A percentile compares a stretch with the other conserved stretches of the same genome.
Evolutionary conservation across 2,797 vertebrate species (phyloP).

Genomic region (Poecilia wingei): DNA sequence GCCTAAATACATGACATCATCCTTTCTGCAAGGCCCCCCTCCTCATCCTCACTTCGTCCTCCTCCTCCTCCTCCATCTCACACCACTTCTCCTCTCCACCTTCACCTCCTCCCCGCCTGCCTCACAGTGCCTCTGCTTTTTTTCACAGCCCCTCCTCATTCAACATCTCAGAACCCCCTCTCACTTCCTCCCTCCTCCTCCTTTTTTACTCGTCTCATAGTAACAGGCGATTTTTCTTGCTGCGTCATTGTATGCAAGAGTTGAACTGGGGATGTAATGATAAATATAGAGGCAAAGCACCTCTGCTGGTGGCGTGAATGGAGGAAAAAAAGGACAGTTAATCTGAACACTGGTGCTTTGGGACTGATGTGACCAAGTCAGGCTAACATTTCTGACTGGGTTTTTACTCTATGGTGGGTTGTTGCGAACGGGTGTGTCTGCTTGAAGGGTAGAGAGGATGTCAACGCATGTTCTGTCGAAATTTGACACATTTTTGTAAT

Average conservation of each 20-base stretch:
- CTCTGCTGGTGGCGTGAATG: not conserved
- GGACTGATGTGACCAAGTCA: not conserved
- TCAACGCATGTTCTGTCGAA: not conserved
- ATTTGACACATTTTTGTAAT: not conserved
- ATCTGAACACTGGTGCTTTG: not conserved
- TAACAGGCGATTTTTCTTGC: conserved; percentile 57
- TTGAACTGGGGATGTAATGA: not conserved
- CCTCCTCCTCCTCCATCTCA: conserved; percentile 35
- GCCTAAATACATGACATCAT: conserved; percentile 86
- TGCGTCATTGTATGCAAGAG: conserved; percentile 52
- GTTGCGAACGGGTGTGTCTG: not conserved
- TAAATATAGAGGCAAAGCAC: conserved; percentile 13
- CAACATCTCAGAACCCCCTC: conserved; percentile 34
- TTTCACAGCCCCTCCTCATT: conserved; percentile 52
- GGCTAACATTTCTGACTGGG: not conserved
- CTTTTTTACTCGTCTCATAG: conserved; percentile 42
- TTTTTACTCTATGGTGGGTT: not conserved
- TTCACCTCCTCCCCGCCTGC: conserved; percentile 47
- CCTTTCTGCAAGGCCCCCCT: conserved; percentile 74
- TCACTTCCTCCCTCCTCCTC: conserved; percentile 10
- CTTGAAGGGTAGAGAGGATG: too few species aligned
- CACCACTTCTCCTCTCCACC: conserved; percentile 47
- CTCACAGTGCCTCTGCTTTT: conserved; percentile 36
- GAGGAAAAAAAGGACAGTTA: not conserved
- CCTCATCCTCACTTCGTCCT: conserved; percentile 23